A percentile compares a stretch with the other conserved stretches of the same genome.
Conservation (phyloP, 2,113 vertebrate species). For the Montifringilla adamsi region DNA sequence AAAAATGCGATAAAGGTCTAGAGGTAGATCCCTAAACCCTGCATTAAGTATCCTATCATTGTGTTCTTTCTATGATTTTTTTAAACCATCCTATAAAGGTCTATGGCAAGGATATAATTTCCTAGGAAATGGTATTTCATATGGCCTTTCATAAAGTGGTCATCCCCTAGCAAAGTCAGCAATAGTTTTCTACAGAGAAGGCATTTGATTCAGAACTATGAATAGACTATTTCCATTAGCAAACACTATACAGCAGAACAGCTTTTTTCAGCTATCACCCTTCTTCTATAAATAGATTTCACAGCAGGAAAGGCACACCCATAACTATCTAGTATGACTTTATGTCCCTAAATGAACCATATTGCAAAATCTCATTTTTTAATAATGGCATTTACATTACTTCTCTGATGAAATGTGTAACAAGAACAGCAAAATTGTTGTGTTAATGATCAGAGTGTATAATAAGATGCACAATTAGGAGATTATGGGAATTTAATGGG, state of each 20-base stretch:
- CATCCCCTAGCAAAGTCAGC: not conserved
- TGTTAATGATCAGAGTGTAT: constrained; percentile 22
- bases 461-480: constrained; percentile 42
- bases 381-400: not conserved
- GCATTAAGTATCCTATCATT: not conserved
- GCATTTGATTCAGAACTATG: not conserved
- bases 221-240: not conserved
- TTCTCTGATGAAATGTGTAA: not conserved
- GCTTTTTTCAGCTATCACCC: not conserved
- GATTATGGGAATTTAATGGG: constrained; percentile 25
- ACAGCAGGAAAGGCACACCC: not conserved
- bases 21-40: not conserved
- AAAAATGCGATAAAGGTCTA: not conserved
- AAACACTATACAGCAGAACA: not conserved
- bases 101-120: not conserved
- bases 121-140: not conserved
- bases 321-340: not conserved
- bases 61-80: not conserved
- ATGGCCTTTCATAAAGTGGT: not conserved
- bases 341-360: not conserved
- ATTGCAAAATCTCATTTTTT: constrained; percentile 11
- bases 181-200: not conserved
- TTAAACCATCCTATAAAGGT: not conserved
- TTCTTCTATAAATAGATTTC: constrained; percentile 11
- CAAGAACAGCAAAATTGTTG: constrained; percentile 5